Evolutionary conservation across 2,888 invertebrate genomes (phyloP).

Genomic region (Spilosoma lubricipeda): DNA sequence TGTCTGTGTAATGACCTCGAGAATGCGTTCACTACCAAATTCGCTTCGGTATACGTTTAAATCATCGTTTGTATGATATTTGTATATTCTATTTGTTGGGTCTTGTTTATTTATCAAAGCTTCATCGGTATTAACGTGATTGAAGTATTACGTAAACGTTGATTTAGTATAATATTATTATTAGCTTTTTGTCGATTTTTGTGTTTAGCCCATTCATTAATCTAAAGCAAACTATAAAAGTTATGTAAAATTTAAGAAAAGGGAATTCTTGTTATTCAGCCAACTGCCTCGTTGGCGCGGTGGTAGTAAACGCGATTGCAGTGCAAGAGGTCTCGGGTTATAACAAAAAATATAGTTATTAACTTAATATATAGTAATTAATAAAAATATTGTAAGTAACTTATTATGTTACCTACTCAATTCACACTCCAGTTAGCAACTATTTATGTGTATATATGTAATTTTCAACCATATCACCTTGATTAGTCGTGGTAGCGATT

Average conservation of each 20-base stretch:
- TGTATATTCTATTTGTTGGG: background rate
- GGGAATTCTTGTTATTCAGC: too few species aligned
- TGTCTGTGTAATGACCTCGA: background rate
- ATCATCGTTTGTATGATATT: background rate
- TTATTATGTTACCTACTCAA: too few species aligned
- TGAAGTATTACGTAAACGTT: slow-evolving; percentile 1
- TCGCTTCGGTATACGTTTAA: background rate
- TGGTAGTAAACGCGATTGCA: too few species aligned
- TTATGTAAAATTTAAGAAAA: background rate
- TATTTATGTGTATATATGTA: background rate
- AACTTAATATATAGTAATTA: too few species aligned
- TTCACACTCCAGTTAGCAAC: too few species aligned
- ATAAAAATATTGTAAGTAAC: too few species aligned
- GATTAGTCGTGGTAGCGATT: background rate
- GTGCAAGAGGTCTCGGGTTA: too few species aligned
- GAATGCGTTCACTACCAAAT: background rate
- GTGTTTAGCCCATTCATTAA: background rate
- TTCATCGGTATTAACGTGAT: background rate
- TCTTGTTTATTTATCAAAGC: background rate
- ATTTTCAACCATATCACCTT: background rate
- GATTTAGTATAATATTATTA: background rate
- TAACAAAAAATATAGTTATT: too few species aligned
- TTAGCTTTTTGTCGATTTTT: background rate
- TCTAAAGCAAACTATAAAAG: background rate
- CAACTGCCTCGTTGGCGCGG: too few species aligned